Conservation (phyloP, 2,113 vertebrate species). For the Otis tarda region DNA sequence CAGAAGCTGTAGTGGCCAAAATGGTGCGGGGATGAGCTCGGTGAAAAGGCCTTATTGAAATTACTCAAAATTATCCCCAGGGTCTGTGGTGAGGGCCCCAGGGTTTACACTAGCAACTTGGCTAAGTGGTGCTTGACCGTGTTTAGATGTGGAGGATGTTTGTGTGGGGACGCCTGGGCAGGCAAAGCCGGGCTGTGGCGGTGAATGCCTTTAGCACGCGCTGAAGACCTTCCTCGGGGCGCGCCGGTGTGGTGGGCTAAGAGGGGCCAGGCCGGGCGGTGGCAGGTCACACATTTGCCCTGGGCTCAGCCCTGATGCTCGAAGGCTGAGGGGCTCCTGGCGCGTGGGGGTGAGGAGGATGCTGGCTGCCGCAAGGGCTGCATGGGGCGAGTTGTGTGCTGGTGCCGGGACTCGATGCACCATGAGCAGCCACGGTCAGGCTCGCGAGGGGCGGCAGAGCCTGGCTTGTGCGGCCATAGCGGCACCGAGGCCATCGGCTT, state of each 20-base stretch:
- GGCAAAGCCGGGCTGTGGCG: not conserved
- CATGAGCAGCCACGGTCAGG: accelerated
- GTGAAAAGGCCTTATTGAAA: not conserved
- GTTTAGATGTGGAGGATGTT: not conserved
- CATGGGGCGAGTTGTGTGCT: not conserved
- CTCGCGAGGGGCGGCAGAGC: too few species aligned
- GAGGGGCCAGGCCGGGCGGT: accelerated
- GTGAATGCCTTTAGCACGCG: accelerated
- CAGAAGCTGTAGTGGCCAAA: not conserved
- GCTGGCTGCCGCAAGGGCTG: too few species aligned
- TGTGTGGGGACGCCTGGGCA: not conserved
- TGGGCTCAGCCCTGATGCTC: not conserved
- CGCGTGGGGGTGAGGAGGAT: accelerated
- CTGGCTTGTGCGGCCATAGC: accelerated
- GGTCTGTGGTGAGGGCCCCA: too few species aligned
- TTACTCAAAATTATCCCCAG: not conserved
- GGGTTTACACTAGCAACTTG: not conserved
- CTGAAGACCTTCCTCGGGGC: accelerated
- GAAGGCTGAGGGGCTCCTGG: not conserved
- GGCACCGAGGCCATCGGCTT: accelerated
- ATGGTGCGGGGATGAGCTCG: accelerated
- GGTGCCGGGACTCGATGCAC: accelerated
- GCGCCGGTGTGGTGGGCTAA: accelerated
- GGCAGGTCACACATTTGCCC: accelerated
- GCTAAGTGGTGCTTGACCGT: not conserved